Conservation (phyloP, 2,888 invertebrate species). For the Trissolcus brochymenae region DNA sequence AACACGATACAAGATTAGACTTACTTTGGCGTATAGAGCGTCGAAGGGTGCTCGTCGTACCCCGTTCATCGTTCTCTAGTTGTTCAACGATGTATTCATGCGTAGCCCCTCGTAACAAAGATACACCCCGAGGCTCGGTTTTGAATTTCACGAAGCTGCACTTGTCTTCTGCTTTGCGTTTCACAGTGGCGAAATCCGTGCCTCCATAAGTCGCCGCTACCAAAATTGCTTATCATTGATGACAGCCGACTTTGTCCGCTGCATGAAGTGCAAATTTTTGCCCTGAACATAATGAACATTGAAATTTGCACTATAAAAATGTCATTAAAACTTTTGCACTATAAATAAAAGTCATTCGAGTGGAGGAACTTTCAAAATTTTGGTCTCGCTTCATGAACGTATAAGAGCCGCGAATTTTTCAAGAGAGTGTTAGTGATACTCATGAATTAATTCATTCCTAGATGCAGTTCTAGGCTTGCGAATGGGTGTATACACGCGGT, state of each 20-base stretch:
- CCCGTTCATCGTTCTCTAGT: constrained; percentile 69
- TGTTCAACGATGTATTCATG: constrained; percentile 4
- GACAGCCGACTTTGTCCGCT: no score
- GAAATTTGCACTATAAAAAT: no score
- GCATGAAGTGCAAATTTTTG: no score
- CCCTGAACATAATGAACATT: no score
- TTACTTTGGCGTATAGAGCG: constrained; percentile 64
- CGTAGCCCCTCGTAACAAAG: background rate
- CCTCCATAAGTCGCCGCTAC: no score
- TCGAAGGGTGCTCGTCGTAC: constrained; percentile 63
- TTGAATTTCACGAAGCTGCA: constrained; percentile 16
- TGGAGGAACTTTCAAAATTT: background rate
- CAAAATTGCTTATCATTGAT: no score
- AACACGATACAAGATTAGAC: constrained; percentile 26
- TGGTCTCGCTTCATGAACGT: background rate
- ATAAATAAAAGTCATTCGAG: no score
- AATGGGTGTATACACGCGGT: constrained; percentile 31
- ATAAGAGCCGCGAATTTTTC: background rate
- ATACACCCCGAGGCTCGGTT: constrained; percentile 17
- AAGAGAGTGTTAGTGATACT: no score
- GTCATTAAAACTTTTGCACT: no score
- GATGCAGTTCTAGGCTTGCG: constrained; percentile 3
- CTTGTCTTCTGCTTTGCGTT: background rate
- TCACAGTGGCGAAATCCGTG: background rate
- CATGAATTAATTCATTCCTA: no score